Conservation (phyloP, 2,113 vertebrate species). For the Penelope pileata region DNA sequence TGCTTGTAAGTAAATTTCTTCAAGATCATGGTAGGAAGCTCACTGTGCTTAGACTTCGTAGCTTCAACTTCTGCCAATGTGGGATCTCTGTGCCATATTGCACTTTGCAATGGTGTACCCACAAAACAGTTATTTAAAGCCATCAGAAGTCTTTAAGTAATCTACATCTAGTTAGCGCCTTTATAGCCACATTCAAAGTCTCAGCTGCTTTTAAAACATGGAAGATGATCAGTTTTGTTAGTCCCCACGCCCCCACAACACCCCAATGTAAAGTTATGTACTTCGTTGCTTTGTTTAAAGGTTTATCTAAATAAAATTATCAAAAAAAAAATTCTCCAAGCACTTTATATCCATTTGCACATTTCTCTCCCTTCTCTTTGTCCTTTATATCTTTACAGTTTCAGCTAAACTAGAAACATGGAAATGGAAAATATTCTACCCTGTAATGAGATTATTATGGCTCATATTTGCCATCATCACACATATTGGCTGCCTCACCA, state of each 20-base stretch:
- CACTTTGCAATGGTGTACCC: neutral
- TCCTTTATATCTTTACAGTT: neutral
- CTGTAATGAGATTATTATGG: neutral
- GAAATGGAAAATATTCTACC: neutral
- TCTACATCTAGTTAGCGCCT: neutral
- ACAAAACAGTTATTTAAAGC: neutral
- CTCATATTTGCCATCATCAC: neutral
- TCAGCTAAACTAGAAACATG: neutral
- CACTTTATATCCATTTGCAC: neutral
- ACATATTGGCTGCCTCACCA: neutral
- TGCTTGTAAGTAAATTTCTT: neutral
- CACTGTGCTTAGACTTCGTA: neutral
- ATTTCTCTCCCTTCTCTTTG: neutral
- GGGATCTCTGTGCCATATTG: neutral
- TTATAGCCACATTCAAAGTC: neutral
- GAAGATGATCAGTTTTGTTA: neutral
- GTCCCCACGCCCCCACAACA: fast-evolving
- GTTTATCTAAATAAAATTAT: neutral
- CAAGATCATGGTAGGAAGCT: neutral
- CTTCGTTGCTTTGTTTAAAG: neutral
- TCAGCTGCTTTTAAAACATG: neutral
- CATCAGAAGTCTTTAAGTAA: neutral
- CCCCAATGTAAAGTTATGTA: neutral
- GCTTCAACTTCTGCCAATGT: neutral
- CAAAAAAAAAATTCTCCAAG: neutral